Percentiles rank a stretch among this genome's conserved stretches.
phyloP scores from a whole-genome alignment of 2,113 vertebrate genomes.

The Callaeas wilsoni region DNA sequence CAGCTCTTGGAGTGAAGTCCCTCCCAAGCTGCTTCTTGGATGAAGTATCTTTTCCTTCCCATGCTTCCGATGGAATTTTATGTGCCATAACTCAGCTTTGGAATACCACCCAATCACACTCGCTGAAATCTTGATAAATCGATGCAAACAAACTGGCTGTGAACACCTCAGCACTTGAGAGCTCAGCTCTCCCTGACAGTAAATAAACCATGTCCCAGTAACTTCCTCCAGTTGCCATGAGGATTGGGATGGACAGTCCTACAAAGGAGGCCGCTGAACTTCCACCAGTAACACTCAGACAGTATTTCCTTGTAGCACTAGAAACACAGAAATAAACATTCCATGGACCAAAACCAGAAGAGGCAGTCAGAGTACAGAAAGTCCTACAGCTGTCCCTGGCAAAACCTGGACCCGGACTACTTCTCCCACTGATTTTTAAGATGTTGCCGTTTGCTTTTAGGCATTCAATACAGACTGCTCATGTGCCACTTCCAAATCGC shows the following conservation, averaged over 20 bases:
- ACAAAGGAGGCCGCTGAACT: neutral
- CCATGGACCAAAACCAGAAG: neutral
- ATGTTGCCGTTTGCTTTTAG: neutral
- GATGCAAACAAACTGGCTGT: neutral
- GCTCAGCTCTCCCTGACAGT: neutral
- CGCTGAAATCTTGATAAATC: neutral
- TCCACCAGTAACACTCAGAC: neutral
- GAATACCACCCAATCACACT: neutral
- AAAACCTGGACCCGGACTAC: neutral
- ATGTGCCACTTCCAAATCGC: neutral
- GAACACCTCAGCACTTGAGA: neutral
- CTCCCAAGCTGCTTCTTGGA: neutral
- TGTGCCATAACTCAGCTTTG: neutral
- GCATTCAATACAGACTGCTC: neutral
- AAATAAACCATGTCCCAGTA: neutral
- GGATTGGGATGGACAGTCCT: neutral
- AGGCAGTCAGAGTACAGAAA: neutral
- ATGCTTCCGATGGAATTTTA: neutral
- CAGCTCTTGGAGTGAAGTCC: neutral
- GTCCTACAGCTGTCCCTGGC: neutral
- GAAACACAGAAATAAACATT: neutral
- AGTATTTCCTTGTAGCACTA: neutral
- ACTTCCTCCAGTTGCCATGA: rapidly evolving
- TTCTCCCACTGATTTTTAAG: neutral
- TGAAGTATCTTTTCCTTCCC: neutral